Conservation (phyloP, 2,113 vertebrate genomes). For the Axis porcinus region DNA sequence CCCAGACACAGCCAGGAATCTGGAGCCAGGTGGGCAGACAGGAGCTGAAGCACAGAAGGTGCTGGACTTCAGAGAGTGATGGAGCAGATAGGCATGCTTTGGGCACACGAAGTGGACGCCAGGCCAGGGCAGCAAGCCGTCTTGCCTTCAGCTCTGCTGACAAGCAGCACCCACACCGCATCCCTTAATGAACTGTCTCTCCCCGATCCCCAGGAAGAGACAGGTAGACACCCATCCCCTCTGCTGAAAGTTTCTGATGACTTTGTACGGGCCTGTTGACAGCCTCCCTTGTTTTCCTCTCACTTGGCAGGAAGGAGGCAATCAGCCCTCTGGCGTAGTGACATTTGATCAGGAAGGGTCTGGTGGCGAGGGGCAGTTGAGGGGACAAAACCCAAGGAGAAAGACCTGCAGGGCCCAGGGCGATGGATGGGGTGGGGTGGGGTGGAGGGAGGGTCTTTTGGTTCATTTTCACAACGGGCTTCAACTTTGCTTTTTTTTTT, state of each 20-base stretch:
- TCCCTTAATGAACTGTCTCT: no score
- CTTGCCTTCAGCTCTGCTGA: not conserved
- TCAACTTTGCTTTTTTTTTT: not conserved
- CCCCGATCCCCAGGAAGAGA: not conserved
- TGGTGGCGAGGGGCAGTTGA: no score
- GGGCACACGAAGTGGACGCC: not conserved
- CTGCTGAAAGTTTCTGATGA: no score
- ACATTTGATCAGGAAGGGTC: not conserved
- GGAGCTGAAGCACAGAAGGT: not conserved
- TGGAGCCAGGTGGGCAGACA: not conserved
- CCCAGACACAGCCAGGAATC: not conserved
- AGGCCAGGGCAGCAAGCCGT: fast-evolving
- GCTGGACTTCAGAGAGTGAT: not conserved
- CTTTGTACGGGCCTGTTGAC: not conserved
- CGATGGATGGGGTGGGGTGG: fast-evolving
- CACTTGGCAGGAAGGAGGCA: not conserved
- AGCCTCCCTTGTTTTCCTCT: not conserved
- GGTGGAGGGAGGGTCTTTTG: not conserved
- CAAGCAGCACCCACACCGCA: fast-evolving
- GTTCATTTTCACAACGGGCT: not conserved
- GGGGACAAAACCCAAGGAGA: not conserved
- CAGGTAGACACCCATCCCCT: not conserved
- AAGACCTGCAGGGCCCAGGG: not conserved
- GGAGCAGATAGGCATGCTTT: not conserved
- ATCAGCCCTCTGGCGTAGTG: not conserved